These are phyloP conservation scores for Schizothorax lantsangensis DNA, from an alignment of 2,797 vertebrate species.

Conservation along the genomic window DNA sequence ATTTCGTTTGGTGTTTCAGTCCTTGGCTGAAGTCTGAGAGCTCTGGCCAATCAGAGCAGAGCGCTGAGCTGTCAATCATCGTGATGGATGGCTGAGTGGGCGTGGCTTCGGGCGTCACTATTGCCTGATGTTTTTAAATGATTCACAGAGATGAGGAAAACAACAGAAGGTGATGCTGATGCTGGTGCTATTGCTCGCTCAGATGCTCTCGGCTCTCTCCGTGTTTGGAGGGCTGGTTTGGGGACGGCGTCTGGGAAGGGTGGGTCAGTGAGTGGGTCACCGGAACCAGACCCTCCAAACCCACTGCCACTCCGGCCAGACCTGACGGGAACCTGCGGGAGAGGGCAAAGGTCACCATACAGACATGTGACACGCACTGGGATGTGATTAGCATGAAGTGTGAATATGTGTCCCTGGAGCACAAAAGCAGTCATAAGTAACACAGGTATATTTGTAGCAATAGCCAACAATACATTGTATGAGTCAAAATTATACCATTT, in stretches of 20 bases:
- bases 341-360: slow-evolving; percentile 47
- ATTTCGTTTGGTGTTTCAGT: neutral
- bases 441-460: too few species aligned
- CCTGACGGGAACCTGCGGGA: slow-evolving; percentile 85
- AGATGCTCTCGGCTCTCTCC: slow-evolving; percentile 94
- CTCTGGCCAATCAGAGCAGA: slow-evolving; percentile 17
- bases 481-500: too few species aligned
- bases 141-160: slow-evolving; percentile 8
- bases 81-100: neutral
- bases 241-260: slow-evolving; percentile 92
- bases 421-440: too few species aligned
- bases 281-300: slow-evolving; percentile 91
- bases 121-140: neutral
- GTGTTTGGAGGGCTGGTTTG: slow-evolving; percentile 94
- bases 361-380: neutral
- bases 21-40: slow-evolving; percentile 27
- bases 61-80: slow-evolving; percentile 23
- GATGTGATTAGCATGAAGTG: neutral
- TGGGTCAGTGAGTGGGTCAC: slow-evolving; percentile 91
- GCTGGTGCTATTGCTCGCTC: slow-evolving; percentile 92
- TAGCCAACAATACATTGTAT: too few species aligned
- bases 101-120: neutral
- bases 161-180: neutral
- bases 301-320: slow-evolving; percentile 87
- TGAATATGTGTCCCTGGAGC: neutral